These are phyloP conservation scores for Erinaceus europaeus DNA, from an alignment of 2,113 vertebrate species.

Conservation along the genomic window DNA sequence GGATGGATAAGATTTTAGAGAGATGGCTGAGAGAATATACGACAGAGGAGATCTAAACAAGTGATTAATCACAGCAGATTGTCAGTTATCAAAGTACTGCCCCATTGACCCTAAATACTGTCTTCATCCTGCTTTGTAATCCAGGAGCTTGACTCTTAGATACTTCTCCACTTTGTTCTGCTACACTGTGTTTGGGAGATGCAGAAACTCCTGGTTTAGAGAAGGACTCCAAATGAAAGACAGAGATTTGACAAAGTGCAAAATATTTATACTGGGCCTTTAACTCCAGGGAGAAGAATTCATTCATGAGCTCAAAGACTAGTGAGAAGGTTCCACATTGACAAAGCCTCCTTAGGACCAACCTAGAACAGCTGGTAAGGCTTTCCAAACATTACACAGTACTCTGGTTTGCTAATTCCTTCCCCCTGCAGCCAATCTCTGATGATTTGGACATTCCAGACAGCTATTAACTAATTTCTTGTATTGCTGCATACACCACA, in stretches of 20 bases:
- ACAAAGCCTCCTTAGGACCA: neutral
- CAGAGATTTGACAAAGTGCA: neutral
- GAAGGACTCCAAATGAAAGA: neutral
- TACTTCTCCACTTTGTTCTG: neutral
- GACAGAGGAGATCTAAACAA: too few relatives aligned
- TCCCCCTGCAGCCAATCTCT: neutral
- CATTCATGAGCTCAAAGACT: neutral
- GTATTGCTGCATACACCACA: neutral
- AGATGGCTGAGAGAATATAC: neutral
- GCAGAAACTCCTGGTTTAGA: neutral
- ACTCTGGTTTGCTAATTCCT: too few relatives aligned
- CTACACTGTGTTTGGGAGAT: neutral
- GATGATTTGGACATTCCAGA: neutral
- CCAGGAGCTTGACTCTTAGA: neutral
- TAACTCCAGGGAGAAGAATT: neutral
- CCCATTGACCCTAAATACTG: neutral
- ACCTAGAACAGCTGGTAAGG: neutral
- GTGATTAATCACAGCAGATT: neutral
- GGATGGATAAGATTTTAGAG: neutral
- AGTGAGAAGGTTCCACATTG: neutral
- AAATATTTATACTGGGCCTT: neutral
- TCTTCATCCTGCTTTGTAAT: neutral
- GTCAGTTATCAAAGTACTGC: neutral
- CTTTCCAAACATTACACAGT: too few relatives aligned
- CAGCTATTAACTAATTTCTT: neutral